Base-by-base conservation (phyloP, 2,888 invertebrate species). In the Diarsia brunnea region DNA sequence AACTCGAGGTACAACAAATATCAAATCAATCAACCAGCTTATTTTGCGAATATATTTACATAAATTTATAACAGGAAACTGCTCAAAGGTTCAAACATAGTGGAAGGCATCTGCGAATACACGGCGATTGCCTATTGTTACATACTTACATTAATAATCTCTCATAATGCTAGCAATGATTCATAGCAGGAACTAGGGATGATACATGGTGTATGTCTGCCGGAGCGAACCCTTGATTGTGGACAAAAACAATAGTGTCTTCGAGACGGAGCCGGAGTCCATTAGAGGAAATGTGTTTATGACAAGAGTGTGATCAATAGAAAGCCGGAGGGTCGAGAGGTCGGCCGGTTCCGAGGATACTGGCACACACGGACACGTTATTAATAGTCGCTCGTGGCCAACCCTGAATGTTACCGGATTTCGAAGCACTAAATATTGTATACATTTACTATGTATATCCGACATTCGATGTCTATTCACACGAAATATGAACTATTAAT, bases 251-350 rank as follows among this genome's bases (percentile, higher is more conserved):
- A 95, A 94, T 92, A 91, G 92, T 89, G 88, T 90, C 92, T 91
- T 87, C 79, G 90, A 91, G 92, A 94, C 88, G 85, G 91, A 88
- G 89, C 88, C 89, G 86, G 90, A 93, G 93, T 93, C 95, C 95
- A 95, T 95, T 95, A 95, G 92, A 90, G 92, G 89, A 92, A 94
- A 94, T 93, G 93, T 95, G 93, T 92, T 91, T 92, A 93, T 94
- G 95, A 95, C 95, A 94, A 92, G 93, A 94, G 92, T 90, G 91
- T 93, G 93, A 94, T 95, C 95, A 95, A 95, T 95, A 94, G 93
- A 89, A 86, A 82, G 87, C 89, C 90, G 88, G 87, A 87, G 91
- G 92, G 91, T 92, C 90, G 90, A 91, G 90, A 92, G 91, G 90
- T 88, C 88, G 89, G 86, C 87, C 88, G 90, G 90, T 92, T 91